Evolutionary conservation across 2,113 vertebrate genomes (phyloP).

Genomic region (Pelmatolapia mariae): DNA sequence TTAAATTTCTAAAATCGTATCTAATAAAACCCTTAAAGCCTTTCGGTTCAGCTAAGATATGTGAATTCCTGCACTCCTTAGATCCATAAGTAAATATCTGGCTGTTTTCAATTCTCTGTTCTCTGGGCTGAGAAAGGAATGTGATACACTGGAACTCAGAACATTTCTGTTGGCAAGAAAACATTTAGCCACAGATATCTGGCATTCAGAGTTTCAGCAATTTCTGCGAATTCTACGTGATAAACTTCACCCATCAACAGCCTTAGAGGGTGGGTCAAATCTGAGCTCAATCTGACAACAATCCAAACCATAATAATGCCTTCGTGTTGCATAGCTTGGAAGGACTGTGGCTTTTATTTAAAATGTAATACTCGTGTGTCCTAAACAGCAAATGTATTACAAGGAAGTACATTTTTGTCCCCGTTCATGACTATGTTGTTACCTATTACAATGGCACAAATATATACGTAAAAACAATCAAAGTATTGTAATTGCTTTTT

Average conservation of each 20-base stretch:
- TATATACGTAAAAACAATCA: background rate
- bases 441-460: background rate
- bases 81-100: slow-evolving; percentile 37
- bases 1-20: background rate
- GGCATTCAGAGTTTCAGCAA: background rate
- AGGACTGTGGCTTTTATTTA: background rate
- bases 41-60: background rate
- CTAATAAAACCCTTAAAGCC: background rate
- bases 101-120: slow-evolving; percentile 59
- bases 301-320: background rate
- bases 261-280: background rate
- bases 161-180: slow-evolving; percentile 51
- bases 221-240: background rate
- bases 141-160: slow-evolving; percentile 27
- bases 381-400: background rate
- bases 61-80: slow-evolving; percentile 27
- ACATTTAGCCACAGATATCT: slow-evolving; percentile 44
- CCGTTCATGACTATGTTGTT: background rate
- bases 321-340: background rate
- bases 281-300: background rate
- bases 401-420: background rate
- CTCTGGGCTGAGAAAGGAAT: slow-evolving; percentile 37
- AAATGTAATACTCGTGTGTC: background rate
- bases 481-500: background rate
- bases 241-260: background rate